Evolutionary conservation across 2,797 vertebrate genomes (phyloP).

Genomic region (Eulemur coronatus): DNA sequence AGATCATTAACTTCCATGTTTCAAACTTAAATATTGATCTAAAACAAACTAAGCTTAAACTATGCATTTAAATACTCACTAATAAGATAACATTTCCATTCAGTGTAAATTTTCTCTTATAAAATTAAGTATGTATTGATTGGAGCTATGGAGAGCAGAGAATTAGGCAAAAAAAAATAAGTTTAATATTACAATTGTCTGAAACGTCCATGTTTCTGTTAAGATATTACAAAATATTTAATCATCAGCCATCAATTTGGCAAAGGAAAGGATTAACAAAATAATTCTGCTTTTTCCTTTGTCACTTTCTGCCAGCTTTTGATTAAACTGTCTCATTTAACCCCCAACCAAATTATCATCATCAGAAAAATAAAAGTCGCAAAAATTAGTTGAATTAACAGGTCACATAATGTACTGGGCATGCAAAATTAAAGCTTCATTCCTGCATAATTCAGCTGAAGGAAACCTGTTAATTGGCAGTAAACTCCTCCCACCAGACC

Average conservation of each 20-base stretch:
- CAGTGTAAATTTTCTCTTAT: neutral
- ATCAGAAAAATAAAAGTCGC: neutral
- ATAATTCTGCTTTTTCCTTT: neutral
- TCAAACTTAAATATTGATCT: conserved; percentile 21
- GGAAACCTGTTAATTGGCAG: neutral
- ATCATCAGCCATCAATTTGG: conserved; percentile 23
- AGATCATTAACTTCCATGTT: conserved; percentile 36
- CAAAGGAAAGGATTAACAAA: conserved; percentile 36
- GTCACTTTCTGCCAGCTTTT: conserved; percentile 7
- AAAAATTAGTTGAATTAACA: neutral
- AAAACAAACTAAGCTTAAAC: conserved; percentile 2
- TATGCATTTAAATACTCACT: neutral
- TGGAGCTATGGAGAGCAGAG: neutral
- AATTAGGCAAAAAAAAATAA: neutral
- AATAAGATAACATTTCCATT: neutral
- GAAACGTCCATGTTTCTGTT: neutral
- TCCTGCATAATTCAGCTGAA: neutral
- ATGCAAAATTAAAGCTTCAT: neutral
- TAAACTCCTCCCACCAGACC: neutral
- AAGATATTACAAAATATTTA: conserved; percentile 41
- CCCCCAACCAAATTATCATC: neutral
- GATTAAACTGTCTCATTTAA: conserved; percentile 38
- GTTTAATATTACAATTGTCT: neutral
- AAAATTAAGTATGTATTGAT: neutral
- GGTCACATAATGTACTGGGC: neutral